phyloP scores from a whole-genome alignment of 2,888 invertebrate species.

The Synanthedon andrenaeformis region DNA sequence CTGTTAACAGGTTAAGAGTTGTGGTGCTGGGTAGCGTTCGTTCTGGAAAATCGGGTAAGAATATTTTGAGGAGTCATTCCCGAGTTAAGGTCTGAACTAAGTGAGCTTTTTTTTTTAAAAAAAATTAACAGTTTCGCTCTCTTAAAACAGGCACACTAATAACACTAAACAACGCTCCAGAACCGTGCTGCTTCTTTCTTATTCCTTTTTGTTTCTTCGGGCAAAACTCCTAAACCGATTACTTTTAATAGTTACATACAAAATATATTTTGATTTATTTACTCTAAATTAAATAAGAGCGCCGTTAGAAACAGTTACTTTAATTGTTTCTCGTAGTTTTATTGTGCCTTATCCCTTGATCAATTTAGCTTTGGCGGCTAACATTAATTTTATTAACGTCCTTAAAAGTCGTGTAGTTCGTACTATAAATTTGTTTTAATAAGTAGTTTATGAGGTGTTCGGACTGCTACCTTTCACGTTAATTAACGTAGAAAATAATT shows the following conservation, averaged over 20 bases:
- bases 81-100: conserved; percentile 2
- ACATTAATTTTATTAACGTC: background rate
- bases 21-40: conserved; percentile 81
- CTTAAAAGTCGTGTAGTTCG: background rate
- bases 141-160: background rate
- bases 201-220: conserved; percentile 15
- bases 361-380: background rate
- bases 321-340: conserved; percentile 28
- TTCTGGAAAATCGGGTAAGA: conserved; percentile 82
- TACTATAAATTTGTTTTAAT: no score
- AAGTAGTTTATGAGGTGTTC: no score
- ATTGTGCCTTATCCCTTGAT: background rate
- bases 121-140: background rate
- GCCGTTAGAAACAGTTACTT: conserved; percentile 42
- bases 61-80: conserved; percentile 17
- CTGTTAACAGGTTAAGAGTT: conserved; percentile 82
- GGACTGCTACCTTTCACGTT: no score
- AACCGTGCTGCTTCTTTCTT: conserved; percentile 4
- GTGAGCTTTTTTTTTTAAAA: no score
- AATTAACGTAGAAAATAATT: no score
- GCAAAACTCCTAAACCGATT: conserved; percentile 49
- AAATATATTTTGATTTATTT: conserved; percentile 43
- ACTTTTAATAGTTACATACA: conserved; percentile 36
- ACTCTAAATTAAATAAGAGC: conserved; percentile 30
- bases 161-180: background rate